Percentiles rank a stretch among this genome's conserved stretches.
Conservation (phyloP, 2,888 invertebrate genomes). For the Charanyca ferruginea region DNA sequence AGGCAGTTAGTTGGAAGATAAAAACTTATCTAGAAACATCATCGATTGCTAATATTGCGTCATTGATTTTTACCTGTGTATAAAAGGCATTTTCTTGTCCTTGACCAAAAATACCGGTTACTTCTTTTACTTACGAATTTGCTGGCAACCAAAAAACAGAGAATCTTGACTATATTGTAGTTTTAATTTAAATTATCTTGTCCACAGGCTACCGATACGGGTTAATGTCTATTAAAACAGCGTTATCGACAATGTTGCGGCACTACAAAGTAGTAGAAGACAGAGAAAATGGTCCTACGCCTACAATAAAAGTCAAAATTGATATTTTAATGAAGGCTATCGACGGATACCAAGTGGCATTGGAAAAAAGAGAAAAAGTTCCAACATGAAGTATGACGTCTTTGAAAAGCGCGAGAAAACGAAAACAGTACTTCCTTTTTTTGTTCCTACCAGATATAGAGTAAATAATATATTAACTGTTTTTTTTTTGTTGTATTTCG, state of each 20-base stretch:
- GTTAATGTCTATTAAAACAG: slow-evolving; percentile 84
- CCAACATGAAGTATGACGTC: slow-evolving; percentile 14
- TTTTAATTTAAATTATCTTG: slow-evolving; percentile 10
- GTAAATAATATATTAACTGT: neutral
- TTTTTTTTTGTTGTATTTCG: slow-evolving; percentile 20
- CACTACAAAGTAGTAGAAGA: slow-evolving; percentile 76
- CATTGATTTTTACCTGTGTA: no score
- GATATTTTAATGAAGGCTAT: slow-evolving; percentile 87
- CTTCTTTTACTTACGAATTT: no score
- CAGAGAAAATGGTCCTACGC: slow-evolving; percentile 71
- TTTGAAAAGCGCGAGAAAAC: slow-evolving; percentile 8
- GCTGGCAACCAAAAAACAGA: no score
- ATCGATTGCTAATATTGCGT: no score
- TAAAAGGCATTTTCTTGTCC: no score
- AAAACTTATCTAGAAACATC: no score
- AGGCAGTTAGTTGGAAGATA: no score
- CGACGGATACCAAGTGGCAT: slow-evolving; percentile 78
- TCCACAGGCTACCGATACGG: slow-evolving; percentile 85
- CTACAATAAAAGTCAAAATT: slow-evolving; percentile 80
- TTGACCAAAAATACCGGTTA: no score
- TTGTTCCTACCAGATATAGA: neutral
- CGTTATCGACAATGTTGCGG: slow-evolving; percentile 75
- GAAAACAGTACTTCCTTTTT: neutral
- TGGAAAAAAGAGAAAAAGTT: slow-evolving; percentile 70
- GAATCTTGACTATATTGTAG: no score